Base-by-base conservation (phyloP, 2,888 invertebrate species). In the Melipona beecheii region DNA sequence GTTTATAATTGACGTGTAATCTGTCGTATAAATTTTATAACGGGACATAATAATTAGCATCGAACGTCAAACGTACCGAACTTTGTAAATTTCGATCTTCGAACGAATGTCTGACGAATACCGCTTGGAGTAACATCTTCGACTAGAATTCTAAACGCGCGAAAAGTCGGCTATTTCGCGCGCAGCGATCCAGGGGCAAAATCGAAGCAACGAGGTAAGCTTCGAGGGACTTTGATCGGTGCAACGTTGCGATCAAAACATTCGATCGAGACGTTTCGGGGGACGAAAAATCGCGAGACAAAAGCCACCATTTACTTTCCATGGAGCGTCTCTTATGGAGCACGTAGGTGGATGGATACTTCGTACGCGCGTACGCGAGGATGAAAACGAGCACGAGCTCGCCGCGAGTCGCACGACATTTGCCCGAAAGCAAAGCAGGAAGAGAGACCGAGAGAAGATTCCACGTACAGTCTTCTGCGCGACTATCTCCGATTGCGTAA, bases 381-480 rank as follows among this genome's bases (percentile, higher is more conserved):
- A 83, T 60, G 85, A 79, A 86, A 80, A 85, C 77, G 78, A 73
- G 71, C 78, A 85, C 77, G 78, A 73, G 71, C 79, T 15, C 79
- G 68, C 66, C 70, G 69, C 69, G 85, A 85, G 84, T 88, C 88
- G 89, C 88, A 85, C 89, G 89, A 87, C 89, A 87, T 88, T 88
- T 88, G 89, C 77, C 74, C 49, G 74, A 75, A 81, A 75, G 87
- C 66, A 65, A 88, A 89, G 81, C 43, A 43, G 43, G 43, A 43
- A 43, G 86, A 87, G 88, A 83, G 72, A 75, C 17, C 19, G 21
- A 5, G n/a, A 49, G 83, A 78, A 54, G 83, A 84, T 79, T 83
- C 77, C 69, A 11, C 75, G 31, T 71, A 52, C 64, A 36, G 68
- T 49, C 75, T 64, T 31, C 56, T 62, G 64, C 36, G 43, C 43